Evolutionary conservation across 2,888 invertebrate genomes (phyloP).

Genomic region (Tipula unca): DNA sequence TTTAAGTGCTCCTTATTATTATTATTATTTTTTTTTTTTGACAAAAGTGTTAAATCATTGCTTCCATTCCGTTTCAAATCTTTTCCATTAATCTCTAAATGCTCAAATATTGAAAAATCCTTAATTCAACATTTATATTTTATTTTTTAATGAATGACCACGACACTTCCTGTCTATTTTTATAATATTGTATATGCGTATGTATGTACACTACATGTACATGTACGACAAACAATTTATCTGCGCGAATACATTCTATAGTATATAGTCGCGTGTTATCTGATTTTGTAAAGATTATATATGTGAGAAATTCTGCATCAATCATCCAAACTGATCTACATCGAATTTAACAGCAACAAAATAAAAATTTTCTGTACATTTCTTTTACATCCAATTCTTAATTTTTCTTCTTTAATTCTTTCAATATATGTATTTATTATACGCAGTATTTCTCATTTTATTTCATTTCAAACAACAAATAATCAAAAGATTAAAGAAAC

Average conservation of each 20-base stretch:
- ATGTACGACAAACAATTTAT: neutral
- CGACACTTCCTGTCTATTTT: neutral
- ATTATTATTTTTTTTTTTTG: no score
- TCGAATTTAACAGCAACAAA: neutral
- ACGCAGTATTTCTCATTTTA: neutral
- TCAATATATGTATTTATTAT: neutral
- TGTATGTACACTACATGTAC: neutral
- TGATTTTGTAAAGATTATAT: neutral
- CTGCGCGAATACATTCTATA: no score
- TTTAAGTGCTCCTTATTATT: neutral
- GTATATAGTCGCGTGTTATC: neutral
- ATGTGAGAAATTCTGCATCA: neutral
- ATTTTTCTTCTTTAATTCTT: neutral
- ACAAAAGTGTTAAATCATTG: conserved; percentile 14
- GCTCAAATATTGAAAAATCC: neutral
- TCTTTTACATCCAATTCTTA: neutral
- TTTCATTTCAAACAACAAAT: neutral
- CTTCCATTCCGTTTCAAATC: neutral
- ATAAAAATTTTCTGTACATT: neutral
- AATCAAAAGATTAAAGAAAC: neutral
- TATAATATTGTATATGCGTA: neutral
- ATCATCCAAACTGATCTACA: neutral
- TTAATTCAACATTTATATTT: neutral
- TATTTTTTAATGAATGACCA: neutral
- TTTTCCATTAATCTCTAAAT: neutral